Evolutionary conservation across 2,888 invertebrate genomes (phyloP).

Genomic region (Tenthredo notha): DNA sequence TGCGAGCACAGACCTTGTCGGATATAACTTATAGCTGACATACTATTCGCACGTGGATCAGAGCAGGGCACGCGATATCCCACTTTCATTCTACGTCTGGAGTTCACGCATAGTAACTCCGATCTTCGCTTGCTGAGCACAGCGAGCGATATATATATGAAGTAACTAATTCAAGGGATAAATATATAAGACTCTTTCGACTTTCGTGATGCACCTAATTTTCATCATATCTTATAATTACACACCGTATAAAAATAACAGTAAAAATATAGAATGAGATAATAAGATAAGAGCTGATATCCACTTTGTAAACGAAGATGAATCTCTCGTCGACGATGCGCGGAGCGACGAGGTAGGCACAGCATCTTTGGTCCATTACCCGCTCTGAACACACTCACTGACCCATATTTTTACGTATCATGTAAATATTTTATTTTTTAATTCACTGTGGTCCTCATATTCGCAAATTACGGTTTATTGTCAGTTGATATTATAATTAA

Average conservation of each 20-base stretch:
- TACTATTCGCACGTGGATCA: conserved; percentile 35
- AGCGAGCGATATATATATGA: neutral
- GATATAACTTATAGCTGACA: conserved; percentile 12
- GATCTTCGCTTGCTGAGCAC: conserved; percentile 56
- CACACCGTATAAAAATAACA: neutral
- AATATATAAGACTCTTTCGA: neutral
- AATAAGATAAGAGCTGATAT: neutral
- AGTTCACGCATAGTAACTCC: conserved; percentile 52
- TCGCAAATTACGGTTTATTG: conserved; percentile 3
- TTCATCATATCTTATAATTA: neutral
- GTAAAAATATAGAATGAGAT: neutral
- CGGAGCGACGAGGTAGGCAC: conserved; percentile 54
- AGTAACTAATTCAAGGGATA: neutral
- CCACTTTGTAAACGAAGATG: neutral
- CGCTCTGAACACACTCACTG: conserved; percentile 60
- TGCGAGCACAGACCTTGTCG: conserved; percentile 30
- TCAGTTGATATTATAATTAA: neutral
- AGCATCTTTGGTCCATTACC: conserved; percentile 71
- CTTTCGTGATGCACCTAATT: neutral
- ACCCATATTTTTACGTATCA: conserved; percentile 29
- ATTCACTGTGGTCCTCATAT: neutral
- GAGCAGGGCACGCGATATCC: conserved; percentile 40
- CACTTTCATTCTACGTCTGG: conserved; percentile 39
- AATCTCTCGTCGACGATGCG: conserved; percentile 57
- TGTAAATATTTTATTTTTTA: conserved; percentile 12